Conservation (phyloP, 37 sponge, comb jelly and placozoan species). For the Ephydatia muelleri region DNA sequence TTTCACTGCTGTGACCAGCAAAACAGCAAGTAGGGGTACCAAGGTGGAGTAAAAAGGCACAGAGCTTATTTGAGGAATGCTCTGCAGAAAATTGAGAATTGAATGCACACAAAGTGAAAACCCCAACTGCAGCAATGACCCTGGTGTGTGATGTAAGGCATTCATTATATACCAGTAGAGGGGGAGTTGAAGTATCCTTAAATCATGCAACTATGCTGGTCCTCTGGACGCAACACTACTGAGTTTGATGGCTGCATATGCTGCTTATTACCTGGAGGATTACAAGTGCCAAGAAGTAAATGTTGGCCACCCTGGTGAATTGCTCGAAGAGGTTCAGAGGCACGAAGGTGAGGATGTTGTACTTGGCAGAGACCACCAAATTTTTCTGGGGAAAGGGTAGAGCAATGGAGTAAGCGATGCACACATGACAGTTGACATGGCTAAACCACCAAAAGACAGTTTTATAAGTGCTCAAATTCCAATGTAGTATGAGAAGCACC, state of each 20-base stretch:
- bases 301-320: constrained; percentile 92
- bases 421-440: too few species aligned
- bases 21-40: constrained; percentile 82
- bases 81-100: constrained; percentile 21
- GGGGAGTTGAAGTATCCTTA: too few species aligned
- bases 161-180: neutral
- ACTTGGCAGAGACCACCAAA: constrained; percentile 80
- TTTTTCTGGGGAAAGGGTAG: constrained; percentile 67
- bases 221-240: neutral
- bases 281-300: constrained; percentile 89
- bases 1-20: constrained; percentile 87
- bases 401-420: too few species aligned
- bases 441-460: too few species aligned
- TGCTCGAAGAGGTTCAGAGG: constrained; percentile 95
- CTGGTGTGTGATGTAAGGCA: neutral
- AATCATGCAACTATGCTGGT: too few species aligned
- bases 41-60: constrained; percentile 84
- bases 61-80: constrained; percentile 84
- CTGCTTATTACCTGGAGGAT: constrained; percentile 78
- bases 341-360: constrained; percentile 92
- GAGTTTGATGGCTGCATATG: neutral
- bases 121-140: neutral
- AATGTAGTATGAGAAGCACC: too few species aligned
- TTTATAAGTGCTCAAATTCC: too few species aligned
- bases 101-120: neutral